These are phyloP conservation scores for Rhynchopsitta pachyrhyncha DNA, from an alignment of 2,113 vertebrate genomes.

Conservation along the genomic window DNA sequence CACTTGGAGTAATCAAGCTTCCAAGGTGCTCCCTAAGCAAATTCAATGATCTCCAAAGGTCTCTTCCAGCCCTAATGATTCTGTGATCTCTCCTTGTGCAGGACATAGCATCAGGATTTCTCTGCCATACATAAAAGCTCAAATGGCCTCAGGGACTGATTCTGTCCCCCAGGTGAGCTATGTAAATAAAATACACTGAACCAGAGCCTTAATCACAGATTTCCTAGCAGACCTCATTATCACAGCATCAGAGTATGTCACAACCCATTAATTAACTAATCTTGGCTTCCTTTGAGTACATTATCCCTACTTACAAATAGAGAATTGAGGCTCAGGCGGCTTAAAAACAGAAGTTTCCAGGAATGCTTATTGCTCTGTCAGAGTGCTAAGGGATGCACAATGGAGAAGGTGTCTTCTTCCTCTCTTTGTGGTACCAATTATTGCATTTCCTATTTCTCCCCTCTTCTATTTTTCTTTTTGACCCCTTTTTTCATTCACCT, in stretches of 20 bases:
- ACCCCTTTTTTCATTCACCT: background rate
- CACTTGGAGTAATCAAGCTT: background rate
- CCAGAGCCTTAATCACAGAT: slow-evolving; percentile 11
- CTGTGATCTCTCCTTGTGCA: background rate
- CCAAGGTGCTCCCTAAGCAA: background rate
- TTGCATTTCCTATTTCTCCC: background rate
- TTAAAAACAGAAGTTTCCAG: slow-evolving; percentile 26
- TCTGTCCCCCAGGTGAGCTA: background rate
- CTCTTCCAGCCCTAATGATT: background rate
- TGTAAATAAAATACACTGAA: background rate
- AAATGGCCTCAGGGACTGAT: background rate
- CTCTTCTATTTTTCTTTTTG: background rate
- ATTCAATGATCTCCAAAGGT: background rate
- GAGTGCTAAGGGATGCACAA: background rate
- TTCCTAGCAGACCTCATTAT: slow-evolving; percentile 55
- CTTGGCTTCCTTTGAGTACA: slow-evolving; percentile 37
- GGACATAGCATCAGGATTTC: background rate
- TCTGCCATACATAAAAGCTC: background rate
- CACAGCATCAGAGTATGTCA: slow-evolving; percentile 53
- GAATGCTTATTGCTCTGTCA: background rate
- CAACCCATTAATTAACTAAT: slow-evolving; percentile 62
- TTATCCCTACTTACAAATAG: slow-evolving; percentile 40
- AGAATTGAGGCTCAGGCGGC: slow-evolving; percentile 11
- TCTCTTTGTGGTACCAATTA: background rate
- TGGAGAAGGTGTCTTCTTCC: background rate